phyloP scores from a whole-genome alignment of 1,140 invertebrate species.

The Drosophila ogumai region DNA sequence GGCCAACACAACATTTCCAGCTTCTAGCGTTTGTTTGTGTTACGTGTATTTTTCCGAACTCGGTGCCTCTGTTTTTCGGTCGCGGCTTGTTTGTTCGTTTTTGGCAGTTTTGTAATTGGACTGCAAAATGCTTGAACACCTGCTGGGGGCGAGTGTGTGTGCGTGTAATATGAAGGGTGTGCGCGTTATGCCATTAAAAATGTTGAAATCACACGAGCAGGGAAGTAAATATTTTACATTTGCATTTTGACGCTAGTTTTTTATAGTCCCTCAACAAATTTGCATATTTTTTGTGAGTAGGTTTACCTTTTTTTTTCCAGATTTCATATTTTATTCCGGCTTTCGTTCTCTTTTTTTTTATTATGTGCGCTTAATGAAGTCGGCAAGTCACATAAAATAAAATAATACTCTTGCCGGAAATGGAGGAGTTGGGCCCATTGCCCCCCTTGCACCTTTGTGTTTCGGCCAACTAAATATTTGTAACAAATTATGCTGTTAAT shows the following conservation, averaged over 20 bases:
- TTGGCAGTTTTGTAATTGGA: slow-evolving; percentile 75
- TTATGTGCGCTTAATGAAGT: slow-evolving; percentile 73
- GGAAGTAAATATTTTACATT: slow-evolving; percentile 82
- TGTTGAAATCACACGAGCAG: slow-evolving; percentile 75
- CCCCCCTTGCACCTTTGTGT: slow-evolving; percentile 44
- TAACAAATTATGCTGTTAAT: slow-evolving; percentile 80
- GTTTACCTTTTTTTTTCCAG: slow-evolving; percentile 23
- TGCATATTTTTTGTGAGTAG: slow-evolving; percentile 65
- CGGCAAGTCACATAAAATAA: slow-evolving; percentile 48
- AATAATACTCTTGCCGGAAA: slow-evolving; percentile 39
- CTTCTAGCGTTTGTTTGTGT: slow-evolving; percentile 28
- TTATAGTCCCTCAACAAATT: slow-evolving; percentile 63
- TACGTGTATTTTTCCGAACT: slow-evolving; percentile 39
- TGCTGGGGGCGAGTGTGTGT: slow-evolving; percentile 41
- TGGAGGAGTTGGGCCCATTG: slow-evolving; percentile 22
- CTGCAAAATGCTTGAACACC: slow-evolving; percentile 71
- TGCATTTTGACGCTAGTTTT: slow-evolving; percentile 81
- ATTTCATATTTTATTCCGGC: slow-evolving; percentile 55
- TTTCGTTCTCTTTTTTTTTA: slow-evolving; percentile 45
- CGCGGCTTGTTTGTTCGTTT: slow-evolving; percentile 42
- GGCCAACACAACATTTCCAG: background rate
- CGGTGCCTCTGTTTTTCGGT: slow-evolving; percentile 5
- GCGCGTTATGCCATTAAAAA: slow-evolving; percentile 73
- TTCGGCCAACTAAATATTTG: slow-evolving; percentile 77
- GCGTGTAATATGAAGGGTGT: slow-evolving; percentile 14